Evolutionary conservation across 1,140 invertebrate species (phyloP), one percentile per base, ranked within the genome.

Genomic region (Drosophila ficusphila): DNA sequence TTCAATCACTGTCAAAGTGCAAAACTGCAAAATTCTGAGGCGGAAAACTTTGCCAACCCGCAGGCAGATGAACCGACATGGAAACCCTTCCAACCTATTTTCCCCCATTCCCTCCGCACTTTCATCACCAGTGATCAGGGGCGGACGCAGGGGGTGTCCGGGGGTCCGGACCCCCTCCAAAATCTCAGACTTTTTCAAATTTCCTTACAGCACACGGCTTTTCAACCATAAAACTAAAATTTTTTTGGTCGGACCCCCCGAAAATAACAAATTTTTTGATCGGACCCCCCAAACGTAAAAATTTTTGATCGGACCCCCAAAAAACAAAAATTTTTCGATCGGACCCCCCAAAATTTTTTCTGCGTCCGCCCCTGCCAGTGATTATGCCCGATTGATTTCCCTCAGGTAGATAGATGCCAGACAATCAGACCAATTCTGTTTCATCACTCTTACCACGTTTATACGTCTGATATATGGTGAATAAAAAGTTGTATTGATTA

Each of bases 331-430:
- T n/a, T n/a, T n/a, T n/a, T n/a, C n/a, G n/a, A n/a, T n/a, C n/a
- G n/a, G n/a, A n/a, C n/a, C n/a, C n/a, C n/a, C n/a, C n/a, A n/a
- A n/a, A n/a, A n/a, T n/a, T n/a, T n/a, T n/a, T n/a, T n/a, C n/a
- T n/a, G n/a, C n/a, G n/a, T n/a, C n/a, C n/a, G n/a, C n/a, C n/a
- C n/a, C n/a, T n/a, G n/a, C 60, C 79, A 76, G 79, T 57, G 64
- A 85, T 85, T 85, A 85, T 85, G 57, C 79, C 48, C 56, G 64
- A 79, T 79, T 83, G 79, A 83, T 83, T 83, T 83, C 56, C 69
- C 79, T 38, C 49, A 31, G 47, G 67, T 46, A 58, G 33, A 21
- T 46, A 58, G 33, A 21, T 27, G 16, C 9, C 44, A 39, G 49
- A 52, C 33, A 52, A 51, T 51, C 49, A 39, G 33, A 23, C 49